Base-by-base conservation (phyloP, 1,140 invertebrate species). In the Ephestia elutella region DNA sequence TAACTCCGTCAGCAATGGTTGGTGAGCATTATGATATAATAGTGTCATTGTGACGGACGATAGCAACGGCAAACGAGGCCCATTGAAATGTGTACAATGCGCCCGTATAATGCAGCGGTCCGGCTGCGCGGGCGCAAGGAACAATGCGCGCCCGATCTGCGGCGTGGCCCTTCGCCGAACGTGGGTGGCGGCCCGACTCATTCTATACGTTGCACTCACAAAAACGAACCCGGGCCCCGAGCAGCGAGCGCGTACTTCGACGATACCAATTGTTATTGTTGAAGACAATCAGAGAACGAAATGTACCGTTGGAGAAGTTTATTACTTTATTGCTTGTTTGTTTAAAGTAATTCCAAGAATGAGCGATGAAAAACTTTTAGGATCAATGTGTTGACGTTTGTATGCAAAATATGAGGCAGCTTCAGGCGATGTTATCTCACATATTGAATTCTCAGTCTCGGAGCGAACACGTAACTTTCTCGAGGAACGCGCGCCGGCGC, bases 11-110 rank as follows among this genome's bases (percentile, higher is more conserved):
- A 73, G 70, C 70, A 65, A 71, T 66, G 68, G 68, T 62, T 60
- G 59, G 57, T 58, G 66, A 73, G 67, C 62, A 76, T 78, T 83
- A 82, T 82, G 80, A 80, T 82, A 86, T 77, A 86, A 85, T 82
- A 81, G 76, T 86, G 83, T 81, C 80, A 82, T 85, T 86, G 85
- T 87, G 75, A 79, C 59, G 69, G 65, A 54, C 69, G 67, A 80
- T 75, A 74, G 79, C 68, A 72, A 67, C 73, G 75, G 80, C 75
- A 73, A 80, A 79, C 72, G 76, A 82, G 78, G 73, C 68, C 75
- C 78, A 87, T 87, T 85, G 82, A 84, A 75, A 72, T 75, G 73
- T 70, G 68, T 67, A 86, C 83, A 87, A 86, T 86, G 76, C 73
- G 71, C 82, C 85, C 84, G 82, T 79, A 84, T 86, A 86, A 81